Conservation (phyloP, 2,797 vertebrate genomes). For the Spea hammondii region DNA sequence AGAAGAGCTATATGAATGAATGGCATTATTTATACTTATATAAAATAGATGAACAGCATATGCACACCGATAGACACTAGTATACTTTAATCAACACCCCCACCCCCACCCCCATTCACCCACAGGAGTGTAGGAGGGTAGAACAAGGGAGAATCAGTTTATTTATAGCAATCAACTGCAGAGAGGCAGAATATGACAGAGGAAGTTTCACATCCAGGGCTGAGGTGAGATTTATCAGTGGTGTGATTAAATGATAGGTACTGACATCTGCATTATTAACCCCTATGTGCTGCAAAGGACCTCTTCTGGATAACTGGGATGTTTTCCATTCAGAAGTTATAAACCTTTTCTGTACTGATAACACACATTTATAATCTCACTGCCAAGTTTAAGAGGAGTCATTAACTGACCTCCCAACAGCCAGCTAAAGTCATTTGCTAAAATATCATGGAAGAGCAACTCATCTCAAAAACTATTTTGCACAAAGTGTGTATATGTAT, state of each 20-base stretch:
- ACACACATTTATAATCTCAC: slow-evolving; percentile 12
- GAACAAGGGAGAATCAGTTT: slow-evolving; percentile 34
- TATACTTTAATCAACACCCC: slow-evolving; percentile 29
- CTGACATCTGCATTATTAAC: slow-evolving; percentile 33
- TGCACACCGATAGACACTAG: slow-evolving; percentile 17
- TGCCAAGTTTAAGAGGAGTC: slow-evolving; percentile 12
- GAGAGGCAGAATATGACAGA: slow-evolving; percentile 43
- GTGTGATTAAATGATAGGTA: slow-evolving; percentile 15
- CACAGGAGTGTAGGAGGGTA: slow-evolving; percentile 40
- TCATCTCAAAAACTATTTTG: background rate
- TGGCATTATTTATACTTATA: slow-evolving; percentile 19
- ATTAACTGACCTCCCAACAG: slow-evolving; percentile 30
- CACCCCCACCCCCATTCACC: background rate
- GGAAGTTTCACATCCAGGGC: slow-evolving; percentile 44
- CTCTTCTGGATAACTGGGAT: background rate
- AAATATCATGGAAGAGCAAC: no score
- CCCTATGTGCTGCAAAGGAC: background rate
- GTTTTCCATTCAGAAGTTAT: background rate
- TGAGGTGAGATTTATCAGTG: slow-evolving; percentile 37
- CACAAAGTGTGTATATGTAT: background rate
- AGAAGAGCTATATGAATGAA: background rate
- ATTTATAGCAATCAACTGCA: slow-evolving; percentile 45
- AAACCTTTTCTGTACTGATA: slow-evolving; percentile 11
- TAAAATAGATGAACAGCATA: background rate
- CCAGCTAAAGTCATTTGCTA: slow-evolving; percentile 7